Evolutionary conservation across 2,113 vertebrate species (phyloP).

Genomic region (Eolophus roseicapilla): DNA sequence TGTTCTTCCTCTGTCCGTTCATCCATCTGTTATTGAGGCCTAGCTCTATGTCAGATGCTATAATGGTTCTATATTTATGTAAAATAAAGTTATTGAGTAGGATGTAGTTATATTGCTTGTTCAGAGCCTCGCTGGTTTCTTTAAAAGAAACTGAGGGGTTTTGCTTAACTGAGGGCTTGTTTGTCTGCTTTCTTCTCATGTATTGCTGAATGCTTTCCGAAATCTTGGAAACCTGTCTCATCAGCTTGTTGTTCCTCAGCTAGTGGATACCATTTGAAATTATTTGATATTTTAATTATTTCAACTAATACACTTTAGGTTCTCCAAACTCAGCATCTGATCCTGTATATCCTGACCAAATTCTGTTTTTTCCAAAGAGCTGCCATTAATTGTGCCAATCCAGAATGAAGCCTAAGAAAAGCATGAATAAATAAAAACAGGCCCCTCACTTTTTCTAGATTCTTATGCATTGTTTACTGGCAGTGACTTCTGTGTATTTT

Average conservation of each 20-base stretch:
- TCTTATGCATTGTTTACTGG: background rate
- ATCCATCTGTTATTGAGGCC: background rate
- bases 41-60: background rate
- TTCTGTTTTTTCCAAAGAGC: background rate
- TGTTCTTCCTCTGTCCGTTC: background rate
- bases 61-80: background rate
- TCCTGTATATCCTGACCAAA: background rate
- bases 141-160: background rate
- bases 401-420: background rate
- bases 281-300: background rate
- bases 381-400: background rate
- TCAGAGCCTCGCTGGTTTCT: background rate
- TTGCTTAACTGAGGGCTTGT: background rate
- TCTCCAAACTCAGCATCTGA: background rate
- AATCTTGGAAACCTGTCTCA: background rate
- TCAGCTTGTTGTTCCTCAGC: background rate
- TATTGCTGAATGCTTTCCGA: background rate
- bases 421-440: background rate
- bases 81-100: background rate
- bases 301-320: background rate
- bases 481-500: background rate
- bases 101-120: fast-evolving
- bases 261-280: fast-evolving
- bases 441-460: background rate
- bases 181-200: background rate